Percentiles rank a stretch among this genome's conserved stretches.
Conservation (phyloP, 2,113 vertebrate genomes). For the Rhinichthys klamathensis region DNA sequence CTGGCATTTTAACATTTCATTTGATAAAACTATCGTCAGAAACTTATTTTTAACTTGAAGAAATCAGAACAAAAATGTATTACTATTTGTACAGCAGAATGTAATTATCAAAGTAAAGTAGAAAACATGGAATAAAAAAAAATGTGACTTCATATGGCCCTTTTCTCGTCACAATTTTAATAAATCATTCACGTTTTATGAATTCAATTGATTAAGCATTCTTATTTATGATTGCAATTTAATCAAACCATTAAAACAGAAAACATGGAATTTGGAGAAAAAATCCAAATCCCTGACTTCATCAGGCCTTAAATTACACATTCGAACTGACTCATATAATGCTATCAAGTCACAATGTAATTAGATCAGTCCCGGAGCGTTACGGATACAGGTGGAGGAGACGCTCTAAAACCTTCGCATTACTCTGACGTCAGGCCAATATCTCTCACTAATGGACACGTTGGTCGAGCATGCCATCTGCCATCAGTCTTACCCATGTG, state of each 20-base stretch:
- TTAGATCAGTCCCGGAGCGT: background rate
- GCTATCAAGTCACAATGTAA: background rate
- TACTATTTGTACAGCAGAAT: background rate
- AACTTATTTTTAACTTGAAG: background rate
- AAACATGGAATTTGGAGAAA: background rate
- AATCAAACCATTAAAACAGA: background rate
- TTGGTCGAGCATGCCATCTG: background rate
- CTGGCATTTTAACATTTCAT: background rate
- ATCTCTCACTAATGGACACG: constrained; percentile 30
- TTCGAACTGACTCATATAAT: background rate
- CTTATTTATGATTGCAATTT: background rate
- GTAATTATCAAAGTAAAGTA: background rate
- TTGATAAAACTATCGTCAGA: background rate
- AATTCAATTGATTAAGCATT: background rate
- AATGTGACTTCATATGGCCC: background rate
- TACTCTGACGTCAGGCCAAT: constrained; percentile 8
- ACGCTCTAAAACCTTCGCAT: constrained; percentile 1
- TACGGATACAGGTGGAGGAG: constrained; percentile 14
- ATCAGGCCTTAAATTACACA: background rate
- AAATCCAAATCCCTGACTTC: background rate
- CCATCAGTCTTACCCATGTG: constrained; percentile 8
- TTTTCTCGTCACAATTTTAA: background rate
- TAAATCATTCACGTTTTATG: background rate
- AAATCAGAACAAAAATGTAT: background rate
- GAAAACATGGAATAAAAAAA: background rate